Evolutionary conservation across 37 sponge, comb jelly and placozoan species (phyloP), one percentile per base, ranked within the genome.

Genomic region (Axinella damicornis): DNA sequence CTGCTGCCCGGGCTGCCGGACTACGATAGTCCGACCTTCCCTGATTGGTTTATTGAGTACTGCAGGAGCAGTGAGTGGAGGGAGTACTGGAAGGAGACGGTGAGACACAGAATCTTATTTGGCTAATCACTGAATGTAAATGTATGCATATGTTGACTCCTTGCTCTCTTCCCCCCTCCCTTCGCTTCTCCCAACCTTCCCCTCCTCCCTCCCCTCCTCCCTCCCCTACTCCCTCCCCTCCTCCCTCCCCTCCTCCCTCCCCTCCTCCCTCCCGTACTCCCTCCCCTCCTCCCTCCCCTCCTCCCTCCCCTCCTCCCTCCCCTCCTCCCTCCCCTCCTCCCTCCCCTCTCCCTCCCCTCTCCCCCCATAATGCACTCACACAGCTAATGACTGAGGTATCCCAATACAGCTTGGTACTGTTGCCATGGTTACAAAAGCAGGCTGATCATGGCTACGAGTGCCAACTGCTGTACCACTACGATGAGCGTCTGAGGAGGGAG

Each of bases 51-150:
- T 54, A 64, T 85, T 34, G 53, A 22, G 41, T 95, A 81, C 66
- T 70, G 67, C 32, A 70, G 57, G 12, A 67, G 55, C 2, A 57
- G 70, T 1, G 89, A 93, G 63, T 96, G 96, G 96, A 28, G 40
- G 65, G 35, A 32, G 9, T 93, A 81, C 53, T n/a, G 72, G 19
- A 73, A 70, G 17, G 82, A 79, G 16, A 39, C 66, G 82, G 96
- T 96, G 30, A 60, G 87, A n/a, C n/a, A n/a, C n/a, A n/a, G n/a
- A n/a, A n/a, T n/a, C n/a, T n/a, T n/a, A n/a, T n/a, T n/a, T n/a
- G n/a, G n/a, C n/a, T n/a, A n/a, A n/a, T n/a, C n/a, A n/a, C n/a
- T n/a, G n/a, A n/a, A n/a, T n/a, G n/a, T n/a, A n/a, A n/a, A n/a
- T n/a, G n/a, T n/a, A n/a, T n/a, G n/a, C n/a, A n/a, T n/a, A n/a